These are phyloP conservation scores for Aporophyla nigra DNA, from an alignment of 2,888 invertebrate species.

Conservation along the genomic window DNA sequence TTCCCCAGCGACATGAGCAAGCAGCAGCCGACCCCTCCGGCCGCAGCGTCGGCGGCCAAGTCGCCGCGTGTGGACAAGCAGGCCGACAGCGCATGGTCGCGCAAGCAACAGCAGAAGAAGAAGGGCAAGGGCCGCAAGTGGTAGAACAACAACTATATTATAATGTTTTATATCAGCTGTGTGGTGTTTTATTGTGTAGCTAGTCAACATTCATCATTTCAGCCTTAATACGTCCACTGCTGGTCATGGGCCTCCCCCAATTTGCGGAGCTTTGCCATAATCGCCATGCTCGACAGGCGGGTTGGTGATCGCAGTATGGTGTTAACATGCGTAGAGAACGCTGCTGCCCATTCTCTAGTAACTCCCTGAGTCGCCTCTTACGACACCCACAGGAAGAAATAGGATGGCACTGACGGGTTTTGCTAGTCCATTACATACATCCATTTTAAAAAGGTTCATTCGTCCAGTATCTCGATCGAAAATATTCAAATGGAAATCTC, in stretches of 20 bases:
- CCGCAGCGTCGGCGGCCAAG: conserved; percentile 83
- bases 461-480: background rate
- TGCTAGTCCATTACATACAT: no score
- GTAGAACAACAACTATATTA: conserved; percentile 71
- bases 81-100: conserved; percentile 93
- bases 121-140: conserved; percentile 91
- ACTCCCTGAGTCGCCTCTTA: no score
- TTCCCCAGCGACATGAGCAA: conserved; percentile 92
- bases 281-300: no score
- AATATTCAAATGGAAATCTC: no score
- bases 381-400: no score
- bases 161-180: conserved; percentile 49
- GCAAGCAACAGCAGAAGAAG: conserved; percentile 94
- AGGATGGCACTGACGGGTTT: no score
- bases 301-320: no score
- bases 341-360: no score
- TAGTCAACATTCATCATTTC: background rate
- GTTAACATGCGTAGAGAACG: no score
- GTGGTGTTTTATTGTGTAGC: conserved; percentile 53
- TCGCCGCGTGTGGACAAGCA: conserved; percentile 92
- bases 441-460: background rate
- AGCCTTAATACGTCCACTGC: no score
- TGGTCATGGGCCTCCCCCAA: no score
- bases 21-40: conserved; percentile 81
- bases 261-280: no score